phyloP scores from a whole-genome alignment of 2,797 vertebrate genomes.

The Cichlasoma orientale region DNA sequence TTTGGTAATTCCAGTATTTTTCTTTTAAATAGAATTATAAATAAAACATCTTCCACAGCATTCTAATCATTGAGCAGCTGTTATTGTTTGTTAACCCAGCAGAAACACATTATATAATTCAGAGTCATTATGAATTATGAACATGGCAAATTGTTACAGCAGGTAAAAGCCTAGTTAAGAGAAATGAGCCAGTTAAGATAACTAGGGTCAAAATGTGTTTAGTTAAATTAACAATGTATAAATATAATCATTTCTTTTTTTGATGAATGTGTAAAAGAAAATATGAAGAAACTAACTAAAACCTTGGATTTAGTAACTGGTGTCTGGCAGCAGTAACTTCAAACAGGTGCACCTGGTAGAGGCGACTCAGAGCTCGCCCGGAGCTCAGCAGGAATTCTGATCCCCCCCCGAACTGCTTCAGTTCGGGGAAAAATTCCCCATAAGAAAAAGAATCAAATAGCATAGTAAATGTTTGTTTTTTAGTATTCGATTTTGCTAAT shows the following conservation, averaged over 20 bases:
- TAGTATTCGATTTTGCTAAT: not conserved
- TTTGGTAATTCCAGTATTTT: not conserved
- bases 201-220: not conserved
- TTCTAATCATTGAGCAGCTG: not conserved
- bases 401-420: not conserved
- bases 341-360: not conserved
- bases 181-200: not conserved
- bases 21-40: not conserved
- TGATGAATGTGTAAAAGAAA: not conserved
- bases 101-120: not conserved
- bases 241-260: not conserved
- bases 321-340: not conserved
- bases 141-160: not conserved
- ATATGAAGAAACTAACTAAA: not conserved
- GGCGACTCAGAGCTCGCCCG: not conserved
- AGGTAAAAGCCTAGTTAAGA: not conserved
- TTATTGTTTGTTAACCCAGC: not conserved
- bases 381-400: not conserved
- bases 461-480: no score
- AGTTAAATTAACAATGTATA: not conserved
- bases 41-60: not conserved
- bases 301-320: not conserved
- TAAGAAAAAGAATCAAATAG: no score
- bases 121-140: not conserved
- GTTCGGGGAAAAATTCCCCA: accelerated